A percentile compares a stretch with the other conserved stretches of the same genome.
Evolutionary conservation across 2,113 vertebrate species (phyloP).

Genomic region (Phycodurus eques): DNA sequence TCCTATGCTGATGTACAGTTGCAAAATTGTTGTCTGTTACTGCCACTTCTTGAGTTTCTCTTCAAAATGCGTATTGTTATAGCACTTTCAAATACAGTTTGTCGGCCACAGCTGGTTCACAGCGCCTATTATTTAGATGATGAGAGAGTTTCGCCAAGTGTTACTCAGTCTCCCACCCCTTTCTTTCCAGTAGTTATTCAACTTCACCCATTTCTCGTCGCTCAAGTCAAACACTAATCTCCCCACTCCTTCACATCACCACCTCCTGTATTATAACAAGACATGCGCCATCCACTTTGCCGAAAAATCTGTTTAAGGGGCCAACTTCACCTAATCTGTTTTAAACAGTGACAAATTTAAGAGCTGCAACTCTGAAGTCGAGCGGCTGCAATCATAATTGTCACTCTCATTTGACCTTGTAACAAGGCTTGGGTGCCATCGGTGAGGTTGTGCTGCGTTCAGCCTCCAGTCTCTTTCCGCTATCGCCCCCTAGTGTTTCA

Average conservation of each 20-base stretch:
- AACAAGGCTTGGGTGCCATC: conserved; percentile 40
- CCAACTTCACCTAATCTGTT: background rate
- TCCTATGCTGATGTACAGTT: background rate
- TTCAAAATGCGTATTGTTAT: background rate
- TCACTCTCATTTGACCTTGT: conserved; percentile 22
- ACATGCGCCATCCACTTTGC: background rate
- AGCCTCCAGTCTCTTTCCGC: conserved; percentile 17
- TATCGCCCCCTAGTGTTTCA: conserved; percentile 51
- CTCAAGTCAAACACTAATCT: background rate
- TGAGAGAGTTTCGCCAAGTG: conserved; percentile 46
- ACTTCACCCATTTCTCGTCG: conserved; percentile 60
- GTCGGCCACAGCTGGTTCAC: conserved; percentile 21
- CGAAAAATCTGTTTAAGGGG: conserved; percentile 21
- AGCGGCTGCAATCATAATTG: conserved; percentile 15
- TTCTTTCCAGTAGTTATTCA: conserved; percentile 34
- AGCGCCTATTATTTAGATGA: conserved; percentile 12
- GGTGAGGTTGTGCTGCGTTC: conserved; percentile 54
- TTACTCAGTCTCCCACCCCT: conserved; percentile 41
- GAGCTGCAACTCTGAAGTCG: conserved; percentile 20
- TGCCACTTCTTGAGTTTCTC: background rate
- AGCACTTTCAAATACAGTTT: background rate
- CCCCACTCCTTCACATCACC: background rate
- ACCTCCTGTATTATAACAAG: background rate
- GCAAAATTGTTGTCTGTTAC: background rate
- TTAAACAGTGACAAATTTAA: conserved; percentile 16